These are phyloP conservation scores for Bellardia bayeri DNA, from an alignment of 2,888 invertebrate genomes.

Conservation along the genomic window DNA sequence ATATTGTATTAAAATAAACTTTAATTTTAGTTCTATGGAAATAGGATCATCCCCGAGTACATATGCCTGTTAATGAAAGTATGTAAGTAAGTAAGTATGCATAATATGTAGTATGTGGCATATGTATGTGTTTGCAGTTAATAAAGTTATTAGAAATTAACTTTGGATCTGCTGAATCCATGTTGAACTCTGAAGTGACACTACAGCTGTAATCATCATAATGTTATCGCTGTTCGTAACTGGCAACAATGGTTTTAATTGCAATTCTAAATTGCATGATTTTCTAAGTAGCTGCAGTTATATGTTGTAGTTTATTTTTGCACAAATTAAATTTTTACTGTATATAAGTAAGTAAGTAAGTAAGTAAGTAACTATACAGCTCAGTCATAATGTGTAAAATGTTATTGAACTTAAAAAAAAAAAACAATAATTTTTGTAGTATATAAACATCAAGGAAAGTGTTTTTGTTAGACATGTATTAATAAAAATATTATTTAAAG, in stretches of 20 bases:
- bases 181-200: conserved; percentile 49
- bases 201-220: conserved; percentile 48
- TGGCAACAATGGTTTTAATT: conserved; percentile 50
- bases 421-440: too few relatives aligned
- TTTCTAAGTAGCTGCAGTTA: conserved; percentile 30
- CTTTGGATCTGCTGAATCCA: conserved; percentile 48
- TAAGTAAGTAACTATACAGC: too few relatives aligned
- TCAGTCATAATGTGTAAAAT: not conserved
- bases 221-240: conserved; percentile 35
- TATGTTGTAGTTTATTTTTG: not conserved
- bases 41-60: too few relatives aligned
- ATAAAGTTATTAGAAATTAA: conserved; percentile 71
- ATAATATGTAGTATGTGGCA: not conserved
- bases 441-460: too few relatives aligned
- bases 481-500: too few relatives aligned
- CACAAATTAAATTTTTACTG: not conserved
- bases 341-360: not conserved
- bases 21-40: too few relatives aligned
- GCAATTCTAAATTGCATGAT: conserved; percentile 55
- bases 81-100: not conserved
- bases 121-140: conserved; percentile 42
- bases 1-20: too few relatives aligned
- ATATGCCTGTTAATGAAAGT: not conserved
- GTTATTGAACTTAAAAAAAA: not conserved
- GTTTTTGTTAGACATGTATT: too few relatives aligned